Evolutionary conservation across 23 tunicate genomes (phyloP), one percentile per base, ranked within the genome.

Genomic region (Botrylloides violaceus): DNA sequence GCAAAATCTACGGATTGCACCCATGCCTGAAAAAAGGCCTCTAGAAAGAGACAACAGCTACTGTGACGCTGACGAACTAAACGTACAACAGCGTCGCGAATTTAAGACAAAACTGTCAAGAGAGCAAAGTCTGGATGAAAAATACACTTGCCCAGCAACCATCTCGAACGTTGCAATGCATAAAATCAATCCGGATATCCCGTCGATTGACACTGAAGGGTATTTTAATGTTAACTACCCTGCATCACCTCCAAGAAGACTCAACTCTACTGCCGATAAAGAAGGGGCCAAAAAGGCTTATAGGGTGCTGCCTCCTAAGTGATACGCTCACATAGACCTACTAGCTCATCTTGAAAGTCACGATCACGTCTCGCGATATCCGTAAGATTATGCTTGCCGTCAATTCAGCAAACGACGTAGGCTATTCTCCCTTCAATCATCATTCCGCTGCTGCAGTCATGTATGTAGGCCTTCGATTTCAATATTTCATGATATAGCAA

Each of bases 1-100:
- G 86, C 24, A 64, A 32, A 76, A 76, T 60, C 49, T 76, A 58
- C 81, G 88, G 4, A 37, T 72, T 4, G 73, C 88, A 18, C 81
- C 88, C 7, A 4, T 28, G 9, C 88, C 88, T 5, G 32, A 68
- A 18, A 39, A 32, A 1, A 59, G 65, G 3, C 35, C 1, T 27
- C n/a, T n/a, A n/a, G n/a, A n/a, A n/a, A n/a, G n/a, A n/a, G 1
- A 66, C 28, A 36, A 6, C 53, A 32, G 30, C 24, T 68, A 68
- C n/a, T 68, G 74, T 1, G 47, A 35, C 56, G 74, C 30, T 0
- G 37, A 68, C 28, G 74, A 68, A n/a, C 9, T 68, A 22, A 68
- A 37, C 37, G 56, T 20, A 1, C 5, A 6, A 19, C 74, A 24
- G n/a, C 2, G 0, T 39, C 39, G 26, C 24, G 23, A 64, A 22